Evolutionary conservation across 2,797 vertebrate species (phyloP).

Genomic region (Anas capensis): DNA sequence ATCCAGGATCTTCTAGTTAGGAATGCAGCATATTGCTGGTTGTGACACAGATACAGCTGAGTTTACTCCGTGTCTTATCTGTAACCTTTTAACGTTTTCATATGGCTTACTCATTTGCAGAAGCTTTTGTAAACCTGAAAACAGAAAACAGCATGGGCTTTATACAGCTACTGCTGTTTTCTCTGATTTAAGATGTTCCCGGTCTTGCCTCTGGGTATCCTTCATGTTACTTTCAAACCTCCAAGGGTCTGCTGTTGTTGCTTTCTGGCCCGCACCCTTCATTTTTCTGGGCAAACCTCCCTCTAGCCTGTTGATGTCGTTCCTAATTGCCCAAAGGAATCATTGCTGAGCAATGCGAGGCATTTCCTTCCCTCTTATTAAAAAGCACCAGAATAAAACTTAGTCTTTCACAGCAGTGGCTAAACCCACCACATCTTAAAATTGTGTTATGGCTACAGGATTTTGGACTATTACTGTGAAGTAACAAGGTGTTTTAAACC

Average conservation of each 20-base stretch:
- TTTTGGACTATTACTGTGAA: background rate
- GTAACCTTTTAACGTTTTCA: constrained; percentile 66
- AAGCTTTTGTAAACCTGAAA: constrained; percentile 57
- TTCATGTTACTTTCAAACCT: constrained; percentile 53
- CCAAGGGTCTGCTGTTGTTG: constrained; percentile 51
- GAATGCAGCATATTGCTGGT: constrained; percentile 57
- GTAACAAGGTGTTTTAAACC: constrained; percentile 3
- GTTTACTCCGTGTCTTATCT: constrained; percentile 60
- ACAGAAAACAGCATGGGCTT: constrained; percentile 58
- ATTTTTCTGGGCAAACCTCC: constrained; percentile 65
- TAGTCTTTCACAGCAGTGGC: constrained; percentile 23
- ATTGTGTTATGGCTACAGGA: background rate
- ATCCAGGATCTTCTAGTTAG: constrained; percentile 43
- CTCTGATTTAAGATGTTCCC: constrained; percentile 41
- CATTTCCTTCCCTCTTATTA: constrained; percentile 74
- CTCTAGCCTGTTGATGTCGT: constrained; percentile 57
- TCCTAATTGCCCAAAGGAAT: constrained; percentile 70
- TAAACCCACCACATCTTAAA: background rate
- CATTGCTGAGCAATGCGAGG: constrained; percentile 66
- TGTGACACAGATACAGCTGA: constrained; percentile 54
- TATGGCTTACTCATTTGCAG: constrained; percentile 33
- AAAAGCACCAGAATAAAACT: constrained; percentile 68
- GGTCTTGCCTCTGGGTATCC: constrained; percentile 39
- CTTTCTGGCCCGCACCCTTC: constrained; percentile 28
- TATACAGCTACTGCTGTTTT: constrained; percentile 41